Base-by-base conservation (phyloP, 1,140 invertebrate species). In the Drosophila athabasca region DNA sequence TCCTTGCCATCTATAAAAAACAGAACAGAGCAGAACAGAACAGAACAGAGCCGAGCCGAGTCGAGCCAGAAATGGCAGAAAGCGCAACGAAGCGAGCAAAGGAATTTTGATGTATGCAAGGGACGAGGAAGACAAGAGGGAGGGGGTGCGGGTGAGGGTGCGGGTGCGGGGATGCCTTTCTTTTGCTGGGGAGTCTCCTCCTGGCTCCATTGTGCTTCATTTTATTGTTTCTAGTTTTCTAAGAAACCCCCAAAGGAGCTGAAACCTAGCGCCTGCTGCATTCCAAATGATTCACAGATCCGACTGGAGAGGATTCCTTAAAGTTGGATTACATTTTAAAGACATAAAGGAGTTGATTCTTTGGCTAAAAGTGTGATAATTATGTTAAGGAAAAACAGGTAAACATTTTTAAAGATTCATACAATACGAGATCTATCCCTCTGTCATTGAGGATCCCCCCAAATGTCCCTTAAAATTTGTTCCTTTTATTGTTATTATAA, bases 221-320 rank as follows among this genome's bases (percentile, higher is more conserved):
- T 44, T 44, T 50, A 74, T 74, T 74, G 52, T 74, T 58, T 74
- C 46, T 58, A 65, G 69, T 64, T 70, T 71, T 71, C 59, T 26
- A 51, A 62, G 68, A 71, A 61, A 71, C 53, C 49, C 39, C 26
- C 35, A 39, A 39, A 19, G 64, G 39, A 45, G 43, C n/a, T 3
- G 29, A 7, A 31, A 29, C 24, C 35, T 39, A 39, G 68, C 49
- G 62, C 48, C 26, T 31, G 62, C 35, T 46, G 64, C 50, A 67
- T 68, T 68, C 49, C 31, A 54, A 68, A 67, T 53, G 48, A 53
- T 62, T 43, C 57, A 17, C 17, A 62, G 43, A 62, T 50, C 17
- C 3, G 11, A 11, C 35, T 13, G 0, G 11, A 13, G 35, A 13
- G 1, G 11, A 13, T 4, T 2, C 35, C 35, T 39, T 39, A 5